Percentiles rank a stretch among this genome's conserved stretches.
phyloP scores from a whole-genome alignment of 2,888 invertebrate genomes.

The Temnothorax unifasciatus region DNA sequence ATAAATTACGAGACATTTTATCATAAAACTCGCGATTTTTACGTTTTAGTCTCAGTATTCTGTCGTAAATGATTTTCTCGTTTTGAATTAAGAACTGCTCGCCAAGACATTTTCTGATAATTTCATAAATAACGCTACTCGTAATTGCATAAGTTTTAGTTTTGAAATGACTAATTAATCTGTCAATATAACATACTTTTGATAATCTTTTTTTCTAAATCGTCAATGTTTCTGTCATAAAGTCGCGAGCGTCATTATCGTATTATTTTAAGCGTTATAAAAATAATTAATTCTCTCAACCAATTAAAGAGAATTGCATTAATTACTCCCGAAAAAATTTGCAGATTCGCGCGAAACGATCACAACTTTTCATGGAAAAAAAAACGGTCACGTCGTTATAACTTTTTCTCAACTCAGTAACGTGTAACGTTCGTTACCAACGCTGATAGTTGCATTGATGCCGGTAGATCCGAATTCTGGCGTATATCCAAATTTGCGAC shows the following conservation, averaged over 20 bases:
- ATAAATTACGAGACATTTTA: not conserved
- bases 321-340: conserved; percentile 13
- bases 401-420: conserved; percentile 11
- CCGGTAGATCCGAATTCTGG: conserved; percentile 27
- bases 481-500: conserved; percentile 13
- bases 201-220: not conserved
- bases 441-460: conserved; percentile 14
- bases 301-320: conserved; percentile 22
- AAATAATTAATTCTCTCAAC: not conserved
- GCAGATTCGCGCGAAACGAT: conserved; percentile 4
- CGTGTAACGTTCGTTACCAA: conserved; percentile 21
- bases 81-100: not conserved
- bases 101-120: not conserved
- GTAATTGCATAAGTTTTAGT: not conserved
- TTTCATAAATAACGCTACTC: not conserved
- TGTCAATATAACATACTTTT: not conserved
- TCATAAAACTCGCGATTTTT: not conserved
- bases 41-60: not conserved
- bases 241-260: not conserved
- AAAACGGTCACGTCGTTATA: conserved; percentile 35
- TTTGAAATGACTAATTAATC: not conserved
- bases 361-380: conserved; percentile 25
- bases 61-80: not conserved
- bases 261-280: not conserved
- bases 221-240: not conserved